Base-by-base conservation (phyloP, 1,140 invertebrate genomes). In the Mesaphorura yosii region DNA sequence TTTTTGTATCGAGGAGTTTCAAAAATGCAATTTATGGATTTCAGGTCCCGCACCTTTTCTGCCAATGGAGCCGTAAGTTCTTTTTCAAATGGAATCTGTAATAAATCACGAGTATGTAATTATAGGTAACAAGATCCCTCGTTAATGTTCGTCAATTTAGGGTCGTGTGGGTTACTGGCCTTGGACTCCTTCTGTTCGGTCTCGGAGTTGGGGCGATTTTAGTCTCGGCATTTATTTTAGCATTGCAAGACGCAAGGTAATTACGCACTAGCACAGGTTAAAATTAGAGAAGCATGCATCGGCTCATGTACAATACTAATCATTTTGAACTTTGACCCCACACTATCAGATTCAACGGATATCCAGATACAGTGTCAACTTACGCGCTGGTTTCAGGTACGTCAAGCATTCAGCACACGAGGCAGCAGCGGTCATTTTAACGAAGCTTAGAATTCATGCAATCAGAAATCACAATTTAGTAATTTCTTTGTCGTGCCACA, bases 331-430 rank as follows among this genome's bases (percentile, higher is more conserved):
- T n/a, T n/a, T n/a, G n/a, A n/a, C n/a, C 17, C 14, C 19, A 17
- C 14, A 38, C 12, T 48, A 71, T 25, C 64, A 84, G 82, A 62
- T 66, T 72, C 0, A 72, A 79, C 55, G 85, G 85, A 12, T 79
- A 87, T 59, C 80, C 83, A 1, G 83, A 88, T 65, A 83, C 79
- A 52, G 70, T 88, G 34, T 81, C 85, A 65, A 90, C 86, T 0
- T 88, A 86, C 58, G 84, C 84, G 0, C 68, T 89, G 26, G 80
- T 89, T n/a, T n/a, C n/a, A n/a, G n/a, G n/a, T n/a, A n/a, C n/a
- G n/a, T n/a, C n/a, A n/a, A n/a, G n/a, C n/a, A n/a, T n/a, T n/a
- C n/a, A n/a, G n/a, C n/a, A n/a, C n/a, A n/a, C n/a, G n/a, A n/a
- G n/a, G n/a, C n/a, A n/a, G n/a, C n/a, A n/a, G n/a, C n/a, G n/a